These are phyloP conservation scores for Malurus alboscapulatus DNA, from an alignment of 2,113 vertebrate species.

Conservation along the genomic window DNA sequence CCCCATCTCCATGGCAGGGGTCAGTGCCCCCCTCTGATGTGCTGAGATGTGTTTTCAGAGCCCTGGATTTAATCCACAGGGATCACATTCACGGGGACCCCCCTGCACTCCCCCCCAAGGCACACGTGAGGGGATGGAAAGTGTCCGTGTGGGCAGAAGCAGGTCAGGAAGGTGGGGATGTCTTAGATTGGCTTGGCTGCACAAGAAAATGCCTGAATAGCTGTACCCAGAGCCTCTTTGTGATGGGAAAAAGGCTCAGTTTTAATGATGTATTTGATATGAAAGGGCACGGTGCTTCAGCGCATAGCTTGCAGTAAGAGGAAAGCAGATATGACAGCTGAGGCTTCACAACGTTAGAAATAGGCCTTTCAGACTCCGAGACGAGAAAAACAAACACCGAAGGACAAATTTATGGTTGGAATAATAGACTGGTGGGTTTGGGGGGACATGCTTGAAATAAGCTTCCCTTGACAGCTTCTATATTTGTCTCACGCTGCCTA, in stretches of 20 bases:
- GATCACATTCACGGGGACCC: not conserved
- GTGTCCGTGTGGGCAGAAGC: not conserved
- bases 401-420: slow-evolving; percentile 49
- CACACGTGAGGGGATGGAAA: not conserved
- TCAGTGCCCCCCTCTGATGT: not conserved
- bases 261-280: slow-evolving; percentile 56
- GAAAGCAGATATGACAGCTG: slow-evolving; percentile 58
- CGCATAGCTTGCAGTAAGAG: slow-evolving; percentile 2
- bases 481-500: slow-evolving; percentile 22
- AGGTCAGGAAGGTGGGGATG: not conserved
- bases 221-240: not conserved
- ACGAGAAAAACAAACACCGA: slow-evolving; percentile 53
- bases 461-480: slow-evolving; percentile 46
- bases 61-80: not conserved
- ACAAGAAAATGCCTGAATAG: not conserved
- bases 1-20: rapidly evolving
- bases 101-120: not conserved
- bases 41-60: not conserved
- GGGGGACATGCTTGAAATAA: slow-evolving; percentile 42
- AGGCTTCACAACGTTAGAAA: slow-evolving; percentile 30
- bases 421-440: slow-evolving; percentile 52
- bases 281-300: slow-evolving; percentile 43
- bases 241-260: not conserved
- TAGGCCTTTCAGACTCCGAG: not conserved
- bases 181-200: not conserved